A percentile compares a stretch with the other conserved stretches of the same genome.
phyloP scores from a whole-genome alignment of 2,888 invertebrate genomes.

The Eilema depressum region DNA sequence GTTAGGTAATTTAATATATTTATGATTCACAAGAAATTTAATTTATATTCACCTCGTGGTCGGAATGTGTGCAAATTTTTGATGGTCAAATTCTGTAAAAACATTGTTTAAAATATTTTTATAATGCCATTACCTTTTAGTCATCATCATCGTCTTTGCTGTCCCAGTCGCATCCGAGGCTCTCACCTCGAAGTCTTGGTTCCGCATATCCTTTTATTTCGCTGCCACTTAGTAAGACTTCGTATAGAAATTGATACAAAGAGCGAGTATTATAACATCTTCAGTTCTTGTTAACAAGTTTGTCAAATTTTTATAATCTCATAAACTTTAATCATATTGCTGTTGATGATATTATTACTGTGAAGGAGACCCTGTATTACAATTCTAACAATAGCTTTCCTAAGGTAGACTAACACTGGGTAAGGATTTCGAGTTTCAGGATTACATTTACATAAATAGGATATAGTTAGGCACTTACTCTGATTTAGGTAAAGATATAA shows the following conservation, averaged over 20 bases:
- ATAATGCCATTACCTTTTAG: too few species aligned
- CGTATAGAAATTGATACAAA: not conserved
- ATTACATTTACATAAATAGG: too few species aligned
- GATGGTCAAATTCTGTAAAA: constrained; percentile 26
- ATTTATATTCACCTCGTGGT: constrained; percentile 39
- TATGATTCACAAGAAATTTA: not conserved
- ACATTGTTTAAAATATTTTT: not conserved
- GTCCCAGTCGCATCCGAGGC: too few species aligned
- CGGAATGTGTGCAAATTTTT: constrained; percentile 32
- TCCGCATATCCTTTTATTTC: not conserved
- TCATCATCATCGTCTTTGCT: too few species aligned
- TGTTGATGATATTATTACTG: not conserved
- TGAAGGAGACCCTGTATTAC: not conserved
- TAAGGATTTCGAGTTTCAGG: too few species aligned
- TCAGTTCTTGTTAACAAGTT: not conserved
- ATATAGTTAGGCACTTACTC: too few species aligned
- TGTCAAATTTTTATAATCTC: not conserved
- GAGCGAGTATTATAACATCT: too few species aligned
- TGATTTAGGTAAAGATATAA: not conserved
- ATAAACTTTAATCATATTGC: not conserved
- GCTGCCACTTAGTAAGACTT: not conserved
- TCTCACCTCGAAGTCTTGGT: too few species aligned
- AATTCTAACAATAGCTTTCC: not conserved
- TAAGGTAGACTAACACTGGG: not conserved
- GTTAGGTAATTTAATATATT: not conserved